Base-by-base conservation (phyloP, 2,888 invertebrate species). In the Nematopogon swammerdamellus region DNA sequence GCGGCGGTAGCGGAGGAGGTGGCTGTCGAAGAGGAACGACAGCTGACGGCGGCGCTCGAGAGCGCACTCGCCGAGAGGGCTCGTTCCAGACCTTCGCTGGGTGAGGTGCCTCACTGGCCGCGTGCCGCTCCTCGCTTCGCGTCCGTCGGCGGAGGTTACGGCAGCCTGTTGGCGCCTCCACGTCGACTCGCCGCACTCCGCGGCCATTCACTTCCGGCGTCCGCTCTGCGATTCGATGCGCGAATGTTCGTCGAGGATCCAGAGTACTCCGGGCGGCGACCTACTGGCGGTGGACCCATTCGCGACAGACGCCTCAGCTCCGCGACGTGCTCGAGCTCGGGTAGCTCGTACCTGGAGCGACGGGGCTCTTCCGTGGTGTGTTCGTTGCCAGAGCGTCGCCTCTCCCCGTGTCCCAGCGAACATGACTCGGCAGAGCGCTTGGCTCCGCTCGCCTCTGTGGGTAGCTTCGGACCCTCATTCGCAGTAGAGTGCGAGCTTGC, bases 251-350 rank as follows among this genome's bases (percentile, higher is more conserved):
- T 52, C 55, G 59, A 74, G 52, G 58, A 70, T 50, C 58, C 60
- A 54, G 74, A 72, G 18, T 63, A 66, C 46, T 14, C 72, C 60
- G 74, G 81, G 68, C 72, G 79, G 56, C 73, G 79, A 56, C 63
- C 69, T 59, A n/a, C n/a, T 60, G 52, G 81, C 76, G 63, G 81
- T 67, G 81, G 76, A 3, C 65, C 70, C 11, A 8, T 36, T 8
- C 68, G 77, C 4, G 76, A 76, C 54, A 70, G 91, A 44, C 83
- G 92, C 46, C 82, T 88, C 58, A 91, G 91, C 64, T 91, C 90
- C 55, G 88, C 90, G 60, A 92, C 92, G 25, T 91, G 91, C 68
- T 92, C 91, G 58, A 91, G 91, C 63, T 90, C 91, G 36, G 91
- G 89, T 52, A 91, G 91, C 65, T 91, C 91, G 51, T 92, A 91